These are phyloP conservation scores for Calyptommatus sinebrachiatus DNA, from an alignment of 2,113 vertebrate genomes.

Conservation along the genomic window DNA sequence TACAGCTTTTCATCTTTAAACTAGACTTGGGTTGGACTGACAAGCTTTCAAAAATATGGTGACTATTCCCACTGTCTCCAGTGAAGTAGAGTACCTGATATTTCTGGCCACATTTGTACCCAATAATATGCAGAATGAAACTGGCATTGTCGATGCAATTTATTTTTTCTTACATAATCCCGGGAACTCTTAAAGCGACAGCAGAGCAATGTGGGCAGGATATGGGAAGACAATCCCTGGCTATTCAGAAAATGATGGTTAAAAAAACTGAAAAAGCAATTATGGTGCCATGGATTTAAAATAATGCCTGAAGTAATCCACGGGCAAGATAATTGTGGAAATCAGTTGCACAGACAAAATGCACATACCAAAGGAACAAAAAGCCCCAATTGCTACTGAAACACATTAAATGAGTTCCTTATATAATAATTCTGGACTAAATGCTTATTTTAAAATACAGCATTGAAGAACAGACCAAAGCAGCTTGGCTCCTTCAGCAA, in stretches of 20 bases:
- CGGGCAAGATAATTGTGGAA: not conserved
- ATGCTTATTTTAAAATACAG: not conserved
- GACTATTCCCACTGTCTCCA: no score
- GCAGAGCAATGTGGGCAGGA: not conserved
- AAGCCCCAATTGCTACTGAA: not conserved
- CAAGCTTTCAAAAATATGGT: no score
- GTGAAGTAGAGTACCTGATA: no score
- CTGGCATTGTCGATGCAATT: not conserved
- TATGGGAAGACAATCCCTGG: not conserved
- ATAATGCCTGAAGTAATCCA: not conserved
- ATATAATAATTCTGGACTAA: not conserved
- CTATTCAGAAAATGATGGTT: not conserved
- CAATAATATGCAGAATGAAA: not conserved
- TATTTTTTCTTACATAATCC: not conserved
- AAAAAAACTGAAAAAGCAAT: conserved; percentile 3
- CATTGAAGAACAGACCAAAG: no score
- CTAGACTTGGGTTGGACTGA: no score
- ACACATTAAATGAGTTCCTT: not conserved
- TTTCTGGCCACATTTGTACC: no score
- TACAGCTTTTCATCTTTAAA: no score
- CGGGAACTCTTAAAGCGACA: not conserved
- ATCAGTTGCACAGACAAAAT: not conserved
- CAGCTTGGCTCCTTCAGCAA: not conserved
- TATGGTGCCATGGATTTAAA: not conserved
- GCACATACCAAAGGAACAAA: not conserved